Evolutionary conservation across 2,113 vertebrate species (phyloP).

Genomic region (Bubo blakistoni): DNA sequence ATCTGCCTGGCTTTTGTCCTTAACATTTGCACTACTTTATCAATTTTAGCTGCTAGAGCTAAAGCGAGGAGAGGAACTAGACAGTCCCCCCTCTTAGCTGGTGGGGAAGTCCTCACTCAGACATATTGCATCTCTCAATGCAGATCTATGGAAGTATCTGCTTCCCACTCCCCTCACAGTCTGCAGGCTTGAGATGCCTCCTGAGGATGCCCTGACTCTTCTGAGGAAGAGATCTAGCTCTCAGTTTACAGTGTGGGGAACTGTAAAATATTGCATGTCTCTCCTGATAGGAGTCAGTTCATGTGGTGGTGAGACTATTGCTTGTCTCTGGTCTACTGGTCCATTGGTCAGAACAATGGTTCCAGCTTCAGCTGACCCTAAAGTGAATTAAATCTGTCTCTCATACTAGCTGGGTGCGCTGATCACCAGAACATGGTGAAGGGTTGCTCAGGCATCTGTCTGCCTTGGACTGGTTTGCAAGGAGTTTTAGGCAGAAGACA

Average conservation of each 20-base stretch:
- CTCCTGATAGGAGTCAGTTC: neutral
- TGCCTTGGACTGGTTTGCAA: neutral
- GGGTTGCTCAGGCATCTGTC: neutral
- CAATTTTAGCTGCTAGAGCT: neutral
- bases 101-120: neutral
- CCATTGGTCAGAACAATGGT: neutral
- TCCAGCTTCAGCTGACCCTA: neutral
- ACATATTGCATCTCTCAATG: too few species aligned
- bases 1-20: neutral
- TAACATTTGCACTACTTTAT: neutral
- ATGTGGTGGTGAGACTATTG: neutral
- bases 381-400: neutral
- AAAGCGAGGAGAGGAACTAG: neutral
- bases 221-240: neutral
- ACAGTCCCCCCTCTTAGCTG: neutral
- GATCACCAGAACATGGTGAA: neutral
- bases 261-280: neutral
- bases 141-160: neutral
- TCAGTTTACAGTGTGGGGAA: neutral
- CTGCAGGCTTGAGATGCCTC: neutral
- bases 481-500: neutral
- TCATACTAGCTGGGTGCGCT: neutral
- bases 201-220: neutral
- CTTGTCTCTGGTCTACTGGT: neutral
- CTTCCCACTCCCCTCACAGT: neutral